Conservation (phyloP, 2,113 vertebrate species). For the Lates calcarifer region DNA sequence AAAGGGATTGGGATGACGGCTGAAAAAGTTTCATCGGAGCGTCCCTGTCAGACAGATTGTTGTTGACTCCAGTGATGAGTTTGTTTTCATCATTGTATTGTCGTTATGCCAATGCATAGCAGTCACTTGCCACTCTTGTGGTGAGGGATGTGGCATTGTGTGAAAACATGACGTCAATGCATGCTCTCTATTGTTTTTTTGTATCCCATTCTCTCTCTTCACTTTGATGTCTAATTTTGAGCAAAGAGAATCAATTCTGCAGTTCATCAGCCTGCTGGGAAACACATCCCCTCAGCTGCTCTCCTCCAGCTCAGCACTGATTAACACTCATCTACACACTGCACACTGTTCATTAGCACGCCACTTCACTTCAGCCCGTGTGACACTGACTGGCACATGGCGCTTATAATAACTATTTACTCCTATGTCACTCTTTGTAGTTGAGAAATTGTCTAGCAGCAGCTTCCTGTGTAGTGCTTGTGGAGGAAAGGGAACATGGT, state of each 20-base stretch:
- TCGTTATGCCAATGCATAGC: too few species aligned
- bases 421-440: not conserved
- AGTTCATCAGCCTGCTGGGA: constrained; percentile 3
- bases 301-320: not conserved
- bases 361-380: not conserved
- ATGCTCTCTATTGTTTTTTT: too few species aligned
- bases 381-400: not conserved
- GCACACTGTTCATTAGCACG: not conserved
- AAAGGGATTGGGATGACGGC: too few species aligned
- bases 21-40: too few species aligned
- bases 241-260: not conserved
- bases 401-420: not conserved
- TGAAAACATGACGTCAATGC: not conserved
- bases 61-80: too few species aligned
- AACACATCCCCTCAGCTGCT: not conserved
- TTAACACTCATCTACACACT: not conserved
- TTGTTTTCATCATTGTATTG: too few species aligned
- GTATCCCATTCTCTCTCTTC: not conserved
- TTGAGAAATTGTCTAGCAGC: not conserved
- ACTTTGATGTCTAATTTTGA: constrained; percentile 3
- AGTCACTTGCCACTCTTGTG: too few species aligned
- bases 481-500: not conserved
- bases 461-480: not conserved
- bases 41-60: too few species aligned
- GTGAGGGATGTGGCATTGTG: too few species aligned